Percentiles rank a stretch among this genome's conserved stretches.
These are phyloP conservation scores for Listrodromus nycthemerus DNA, from an alignment of 2,888 invertebrate genomes.

Conservation along the genomic window DNA sequence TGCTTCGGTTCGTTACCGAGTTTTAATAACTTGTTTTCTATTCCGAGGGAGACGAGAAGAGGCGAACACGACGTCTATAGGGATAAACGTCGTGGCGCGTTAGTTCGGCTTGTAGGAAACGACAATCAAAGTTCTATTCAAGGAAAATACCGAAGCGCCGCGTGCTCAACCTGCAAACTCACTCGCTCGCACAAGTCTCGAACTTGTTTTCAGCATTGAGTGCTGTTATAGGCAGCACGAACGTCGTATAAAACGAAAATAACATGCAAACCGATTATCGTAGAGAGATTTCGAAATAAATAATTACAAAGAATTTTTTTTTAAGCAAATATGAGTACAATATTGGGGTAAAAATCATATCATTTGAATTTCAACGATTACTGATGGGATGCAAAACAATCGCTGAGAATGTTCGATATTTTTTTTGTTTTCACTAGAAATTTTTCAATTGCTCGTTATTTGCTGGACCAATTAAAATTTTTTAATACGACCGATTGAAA, in stretches of 20 bases:
- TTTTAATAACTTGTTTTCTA: constrained; percentile 37
- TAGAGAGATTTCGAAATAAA: not conserved
- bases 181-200: constrained; percentile 25
- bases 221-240: constrained; percentile 21
- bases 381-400: not conserved
- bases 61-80: constrained; percentile 10
- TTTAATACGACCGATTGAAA: not conserved
- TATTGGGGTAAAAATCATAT: not conserved
- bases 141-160: constrained; percentile 24
- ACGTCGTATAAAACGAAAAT: not conserved
- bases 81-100: not conserved
- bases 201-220: constrained; percentile 29
- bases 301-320: not conserved
- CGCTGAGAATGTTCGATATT: not conserved
- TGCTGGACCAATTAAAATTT: no score
- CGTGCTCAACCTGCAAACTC: constrained; percentile 34
- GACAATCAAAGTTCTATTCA: constrained; percentile 43
- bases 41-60: constrained; percentile 25
- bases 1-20: constrained; percentile 32
- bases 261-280: constrained; percentile 8
- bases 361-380: no score
- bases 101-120: constrained; percentile 9
- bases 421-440: no score
- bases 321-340: not conserved
- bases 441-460: no score